Percentiles rank a stretch among this genome's conserved stretches.
These are phyloP conservation scores for Alexandromys oeconomus DNA, from an alignment of 2,797 vertebrate genomes.

Conservation along the genomic window DNA sequence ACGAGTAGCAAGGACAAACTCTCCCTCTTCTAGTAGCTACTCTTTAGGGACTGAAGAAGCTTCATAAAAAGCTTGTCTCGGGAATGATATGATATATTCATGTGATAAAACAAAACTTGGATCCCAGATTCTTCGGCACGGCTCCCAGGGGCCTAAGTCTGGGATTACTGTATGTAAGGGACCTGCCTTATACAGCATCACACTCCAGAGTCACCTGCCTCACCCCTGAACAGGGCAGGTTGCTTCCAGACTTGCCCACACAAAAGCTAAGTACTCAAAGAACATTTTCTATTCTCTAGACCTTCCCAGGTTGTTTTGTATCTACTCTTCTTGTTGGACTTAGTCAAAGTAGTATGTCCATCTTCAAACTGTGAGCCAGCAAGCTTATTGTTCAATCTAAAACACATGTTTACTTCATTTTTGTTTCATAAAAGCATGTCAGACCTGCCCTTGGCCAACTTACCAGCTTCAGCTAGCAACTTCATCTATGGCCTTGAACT, in stretches of 20 bases:
- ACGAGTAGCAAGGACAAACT: background rate
- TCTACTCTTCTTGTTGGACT: background rate
- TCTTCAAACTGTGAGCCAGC: background rate
- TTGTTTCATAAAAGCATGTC: background rate
- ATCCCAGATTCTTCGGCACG: background rate
- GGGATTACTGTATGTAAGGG: background rate
- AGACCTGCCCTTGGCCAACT: background rate
- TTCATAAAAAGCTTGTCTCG: background rate
- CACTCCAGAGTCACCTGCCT: background rate
- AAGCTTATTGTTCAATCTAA: background rate
- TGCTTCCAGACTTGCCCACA: background rate
- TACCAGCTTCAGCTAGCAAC: background rate
- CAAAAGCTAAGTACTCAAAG: conserved; percentile 5
- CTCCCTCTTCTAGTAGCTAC: background rate
- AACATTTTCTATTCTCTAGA: background rate
- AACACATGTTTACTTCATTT: background rate
- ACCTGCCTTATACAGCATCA: background rate
- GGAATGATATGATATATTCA: background rate
- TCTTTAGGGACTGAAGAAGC: background rate
- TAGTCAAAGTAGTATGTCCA: background rate
- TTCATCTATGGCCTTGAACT: background rate
- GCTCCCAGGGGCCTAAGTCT: background rate
- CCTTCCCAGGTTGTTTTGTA: background rate
- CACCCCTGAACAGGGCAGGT: background rate
- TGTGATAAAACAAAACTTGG: background rate